Evolutionary conservation across 2,113 vertebrate species (phyloP).

Genomic region (Trinectes maculatus): DNA sequence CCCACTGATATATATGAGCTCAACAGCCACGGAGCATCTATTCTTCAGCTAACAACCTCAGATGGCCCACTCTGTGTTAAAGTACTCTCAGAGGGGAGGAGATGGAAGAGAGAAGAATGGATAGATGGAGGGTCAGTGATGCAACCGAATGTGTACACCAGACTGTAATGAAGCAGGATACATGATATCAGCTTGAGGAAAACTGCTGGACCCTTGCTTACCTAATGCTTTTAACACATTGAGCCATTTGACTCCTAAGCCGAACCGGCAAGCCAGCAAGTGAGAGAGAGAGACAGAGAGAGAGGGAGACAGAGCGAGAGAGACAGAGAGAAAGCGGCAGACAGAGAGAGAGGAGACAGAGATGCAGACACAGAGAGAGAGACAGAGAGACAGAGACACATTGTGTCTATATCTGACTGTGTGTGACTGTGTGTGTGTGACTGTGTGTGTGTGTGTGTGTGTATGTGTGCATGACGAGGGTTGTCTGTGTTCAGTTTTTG

Average conservation of each 20-base stretch:
- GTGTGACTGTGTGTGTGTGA: not conserved
- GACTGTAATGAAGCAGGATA: conserved; percentile 82
- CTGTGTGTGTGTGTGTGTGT: conserved; percentile 15
- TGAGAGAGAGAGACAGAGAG: not conserved
- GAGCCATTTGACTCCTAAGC: conserved; percentile 78
- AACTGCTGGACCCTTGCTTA: conserved; percentile 79
- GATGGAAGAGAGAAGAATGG: conserved; percentile 42
- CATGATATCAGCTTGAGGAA: conserved; percentile 74
- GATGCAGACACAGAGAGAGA: no score
- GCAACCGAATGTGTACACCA: conserved; percentile 77
- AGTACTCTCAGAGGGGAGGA: conserved; percentile 55
- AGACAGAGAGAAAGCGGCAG: no score
- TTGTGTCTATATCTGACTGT: no score
- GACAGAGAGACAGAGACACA: no score
- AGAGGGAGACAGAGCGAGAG: no score
- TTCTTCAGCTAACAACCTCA: conserved; percentile 72
- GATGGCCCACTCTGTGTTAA: conserved; percentile 65
- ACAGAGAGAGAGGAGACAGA: no score
- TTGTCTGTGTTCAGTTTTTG: conserved; percentile 22
- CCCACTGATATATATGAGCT: conserved; percentile 30
- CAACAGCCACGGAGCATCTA: conserved; percentile 53
- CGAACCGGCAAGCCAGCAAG: conserved; percentile 34
- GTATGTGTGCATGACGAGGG: conserved; percentile 9
- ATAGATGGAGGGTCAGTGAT: conserved; percentile 72
- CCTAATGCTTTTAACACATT: conserved; percentile 86